A percentile compares a stretch with the other conserved stretches of the same genome.
phyloP scores from a whole-genome alignment of 2,797 vertebrate species.

The Hydrophis major region DNA sequence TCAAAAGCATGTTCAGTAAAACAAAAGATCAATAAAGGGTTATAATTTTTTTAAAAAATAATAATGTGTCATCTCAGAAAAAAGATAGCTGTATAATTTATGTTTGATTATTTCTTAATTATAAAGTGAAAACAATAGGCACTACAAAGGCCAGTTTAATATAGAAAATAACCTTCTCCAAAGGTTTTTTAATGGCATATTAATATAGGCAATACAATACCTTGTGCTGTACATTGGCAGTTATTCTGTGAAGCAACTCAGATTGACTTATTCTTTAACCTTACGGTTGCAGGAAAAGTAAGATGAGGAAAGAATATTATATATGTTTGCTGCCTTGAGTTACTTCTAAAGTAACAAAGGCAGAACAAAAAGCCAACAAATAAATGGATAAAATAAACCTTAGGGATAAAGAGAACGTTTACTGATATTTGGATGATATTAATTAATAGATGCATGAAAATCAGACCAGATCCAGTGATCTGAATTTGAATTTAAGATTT shows the following conservation, averaged over 20 bases:
- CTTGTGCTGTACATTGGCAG: not conserved
- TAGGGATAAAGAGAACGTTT: not conserved
- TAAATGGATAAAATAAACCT: not conserved
- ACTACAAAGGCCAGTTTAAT: not conserved
- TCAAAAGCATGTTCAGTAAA: slow-evolving; percentile 19
- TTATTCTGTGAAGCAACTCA: not conserved
- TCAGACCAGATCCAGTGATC: not conserved
- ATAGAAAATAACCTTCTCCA: not conserved
- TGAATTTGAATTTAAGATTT: not conserved
- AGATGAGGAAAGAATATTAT: not conserved
- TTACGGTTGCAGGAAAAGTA: not conserved
- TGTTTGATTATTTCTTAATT: slow-evolving; percentile 12
- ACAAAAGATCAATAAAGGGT: slow-evolving; percentile 21
- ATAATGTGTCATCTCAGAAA: not conserved
- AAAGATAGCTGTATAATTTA: not conserved
- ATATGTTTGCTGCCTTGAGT: not conserved
- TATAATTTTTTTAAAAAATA: not conserved
- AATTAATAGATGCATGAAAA: not conserved
- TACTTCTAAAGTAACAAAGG: not conserved
- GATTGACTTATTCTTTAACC: not conserved
- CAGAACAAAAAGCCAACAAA: not conserved
- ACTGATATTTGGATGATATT: not conserved
- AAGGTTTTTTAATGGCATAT: not conserved
- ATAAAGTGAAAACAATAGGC: not conserved
- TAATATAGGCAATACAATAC: not conserved